A percentile compares a stretch with the other conserved stretches of the same genome.
Conservation (phyloP, 2,888 invertebrate species). For the Ennomos quercinarius region DNA sequence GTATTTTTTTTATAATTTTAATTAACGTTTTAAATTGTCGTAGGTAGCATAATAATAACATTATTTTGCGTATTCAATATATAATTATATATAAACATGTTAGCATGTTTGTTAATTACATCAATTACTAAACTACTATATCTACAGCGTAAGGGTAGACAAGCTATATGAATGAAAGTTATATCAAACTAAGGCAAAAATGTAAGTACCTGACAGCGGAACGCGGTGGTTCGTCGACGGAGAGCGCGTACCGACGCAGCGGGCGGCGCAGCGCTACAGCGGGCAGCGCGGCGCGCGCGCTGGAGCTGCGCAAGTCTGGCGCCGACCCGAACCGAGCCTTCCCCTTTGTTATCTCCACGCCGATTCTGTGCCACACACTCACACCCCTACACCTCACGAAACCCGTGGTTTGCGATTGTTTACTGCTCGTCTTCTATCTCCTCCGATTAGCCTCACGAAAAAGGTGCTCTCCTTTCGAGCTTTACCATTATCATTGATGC, state of each 20-base stretch:
- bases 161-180: conserved; percentile 26
- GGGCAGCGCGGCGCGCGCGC: conserved; percentile 66
- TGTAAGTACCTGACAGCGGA: conserved; percentile 73
- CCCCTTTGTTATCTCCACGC: conserved; percentile 59
- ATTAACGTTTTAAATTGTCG: too few species aligned
- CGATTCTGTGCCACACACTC: conserved; percentile 67
- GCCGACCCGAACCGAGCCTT: conserved; percentile 85
- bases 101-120: neutral
- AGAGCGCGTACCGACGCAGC: conserved; percentile 92
- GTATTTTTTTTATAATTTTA: too few species aligned
- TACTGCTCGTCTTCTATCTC: conserved; percentile 27
- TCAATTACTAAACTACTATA: conserved; percentile 1
- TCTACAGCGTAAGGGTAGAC: conserved; percentile 15
- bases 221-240: conserved; percentile 90
- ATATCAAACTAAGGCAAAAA: conserved; percentile 2
- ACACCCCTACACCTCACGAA: conserved; percentile 53
- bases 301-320: conserved; percentile 82
- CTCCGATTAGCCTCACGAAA: neutral
- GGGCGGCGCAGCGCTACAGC: conserved; percentile 74
- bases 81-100: too few species aligned
- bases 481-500: too few species aligned
- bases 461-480: too few species aligned
- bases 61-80: too few species aligned
- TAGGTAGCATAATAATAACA: too few species aligned
- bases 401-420: conserved; percentile 37